Evolutionary conservation across 1,140 invertebrate genomes (phyloP).

Genomic region (Drosophila elegans): DNA sequence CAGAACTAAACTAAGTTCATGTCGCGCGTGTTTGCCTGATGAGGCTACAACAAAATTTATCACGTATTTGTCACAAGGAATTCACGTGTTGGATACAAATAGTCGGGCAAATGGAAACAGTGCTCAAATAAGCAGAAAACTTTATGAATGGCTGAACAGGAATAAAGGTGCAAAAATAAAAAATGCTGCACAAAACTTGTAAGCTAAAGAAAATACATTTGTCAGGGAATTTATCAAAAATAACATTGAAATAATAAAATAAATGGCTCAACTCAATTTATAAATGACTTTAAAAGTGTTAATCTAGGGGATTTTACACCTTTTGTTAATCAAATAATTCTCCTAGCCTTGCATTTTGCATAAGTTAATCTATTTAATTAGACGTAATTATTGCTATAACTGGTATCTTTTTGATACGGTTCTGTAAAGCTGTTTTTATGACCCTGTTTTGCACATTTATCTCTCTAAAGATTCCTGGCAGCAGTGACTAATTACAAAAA

Average conservation of each 20-base stretch:
- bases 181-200: conserved; percentile 1
- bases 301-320: not conserved
- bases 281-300: not conserved
- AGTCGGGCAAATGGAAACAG: conserved; percentile 16
- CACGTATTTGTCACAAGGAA: conserved; percentile 42
- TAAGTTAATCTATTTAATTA: too few relatives aligned
- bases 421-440: conserved; percentile 7
- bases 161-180: conserved; percentile 17
- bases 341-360: too few relatives aligned
- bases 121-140: conserved; percentile 22
- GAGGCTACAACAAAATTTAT: conserved; percentile 40
- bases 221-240: not conserved
- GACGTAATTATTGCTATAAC: too few relatives aligned
- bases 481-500: conserved; percentile 45
- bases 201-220: not conserved
- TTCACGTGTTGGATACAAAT: conserved; percentile 47
- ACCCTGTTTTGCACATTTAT: conserved; percentile 15
- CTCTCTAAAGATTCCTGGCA: conserved; percentile 19
- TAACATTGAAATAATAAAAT: not conserved
- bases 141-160: conserved; percentile 30
- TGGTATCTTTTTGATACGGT: not conserved
- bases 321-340: too few relatives aligned
- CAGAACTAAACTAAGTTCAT: conserved; percentile 17
- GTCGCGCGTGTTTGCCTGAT: conserved; percentile 42
- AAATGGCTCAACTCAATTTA: not conserved